Percentiles rank a stretch among this genome's conserved stretches.
Conservation (phyloP, 1,140 invertebrate genomes). For the Sinonovacula constricta region DNA sequence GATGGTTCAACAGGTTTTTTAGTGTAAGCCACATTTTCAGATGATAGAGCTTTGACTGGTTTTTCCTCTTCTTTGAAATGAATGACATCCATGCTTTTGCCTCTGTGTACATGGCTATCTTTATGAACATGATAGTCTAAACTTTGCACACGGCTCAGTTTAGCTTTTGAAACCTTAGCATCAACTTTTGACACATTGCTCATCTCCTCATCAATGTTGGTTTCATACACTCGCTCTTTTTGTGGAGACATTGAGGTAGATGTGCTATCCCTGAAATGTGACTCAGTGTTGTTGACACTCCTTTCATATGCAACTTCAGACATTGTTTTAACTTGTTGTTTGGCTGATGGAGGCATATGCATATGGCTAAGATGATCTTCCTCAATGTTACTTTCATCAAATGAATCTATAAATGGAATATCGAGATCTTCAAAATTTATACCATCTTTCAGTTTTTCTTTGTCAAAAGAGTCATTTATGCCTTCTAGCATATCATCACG, state of each 20-base stretch:
- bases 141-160: too few species aligned
- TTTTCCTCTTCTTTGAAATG: background rate
- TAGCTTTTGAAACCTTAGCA: background rate
- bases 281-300: background rate
- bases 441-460: conserved; percentile 3
- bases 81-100: background rate
- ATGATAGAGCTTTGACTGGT: background rate
- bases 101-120: background rate
- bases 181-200: background rate
- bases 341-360: conserved; percentile 10
- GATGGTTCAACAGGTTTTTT: background rate
- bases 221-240: background rate
- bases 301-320: background rate
- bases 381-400: conserved; percentile 42
- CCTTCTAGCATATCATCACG: conserved; percentile 34
- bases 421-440: conserved; percentile 46
- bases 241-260: background rate
- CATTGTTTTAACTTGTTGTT: background rate
- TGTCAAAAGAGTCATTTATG: background rate
- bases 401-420: conserved; percentile 44
- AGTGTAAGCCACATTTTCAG: background rate
- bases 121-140: too few species aligned
- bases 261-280: too few species aligned
- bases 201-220: background rate
- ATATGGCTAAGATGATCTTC: conserved; percentile 32